Evolutionary conservation across 1,140 invertebrate species (phyloP), one percentile per base, ranked within the genome.

Genomic region (Drosophila dunni): DNA sequence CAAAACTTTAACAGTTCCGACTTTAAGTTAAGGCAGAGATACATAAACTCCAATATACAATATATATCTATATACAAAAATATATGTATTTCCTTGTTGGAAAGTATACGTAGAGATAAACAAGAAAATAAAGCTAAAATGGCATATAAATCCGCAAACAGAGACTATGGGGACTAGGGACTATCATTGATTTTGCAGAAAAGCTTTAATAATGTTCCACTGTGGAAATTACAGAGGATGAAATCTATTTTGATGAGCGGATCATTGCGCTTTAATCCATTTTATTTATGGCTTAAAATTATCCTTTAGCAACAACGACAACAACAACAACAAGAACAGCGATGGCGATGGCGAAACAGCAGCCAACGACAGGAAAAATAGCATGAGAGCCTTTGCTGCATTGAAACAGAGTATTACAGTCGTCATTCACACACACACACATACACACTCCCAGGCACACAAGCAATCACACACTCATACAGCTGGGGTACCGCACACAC

Each of bases 241-340:
- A 71, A 78, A 81, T 81, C 66, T 78, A 75, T 75, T 81, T 81
- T 73, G 72, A 79, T 75, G 73, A 72, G 67, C 68, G 77, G 77
- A 81, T 81, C 79, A 77, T 79, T 76, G 79, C 56, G 71, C 67
- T 84, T 84, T 84, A 84, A 84, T 84, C 81, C 81, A 76, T 72
- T 79, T 84, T 81, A 84, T 84, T 81, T 84, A 84, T 84, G 73
- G 71, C 68, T 81, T 81, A 73, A 81, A 76, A 81, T 84, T 84
- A 81, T 77, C 68, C 81, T 81, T 73, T 69, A 38, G 75, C 64
- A 73, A 64, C 71, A 64, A 62, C 58, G 45, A 38, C 51, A 65
- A 65, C 58, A 70, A 61, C 61, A 38, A 10, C 65, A 51, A 51
- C 34, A 34, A 44, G 45, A 60, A 66, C 58, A 70, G n/a, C 56